These are phyloP conservation scores for Ceratosolen fusciceps DNA, from an alignment of 1,140 invertebrate genomes.

Conservation along the genomic window DNA sequence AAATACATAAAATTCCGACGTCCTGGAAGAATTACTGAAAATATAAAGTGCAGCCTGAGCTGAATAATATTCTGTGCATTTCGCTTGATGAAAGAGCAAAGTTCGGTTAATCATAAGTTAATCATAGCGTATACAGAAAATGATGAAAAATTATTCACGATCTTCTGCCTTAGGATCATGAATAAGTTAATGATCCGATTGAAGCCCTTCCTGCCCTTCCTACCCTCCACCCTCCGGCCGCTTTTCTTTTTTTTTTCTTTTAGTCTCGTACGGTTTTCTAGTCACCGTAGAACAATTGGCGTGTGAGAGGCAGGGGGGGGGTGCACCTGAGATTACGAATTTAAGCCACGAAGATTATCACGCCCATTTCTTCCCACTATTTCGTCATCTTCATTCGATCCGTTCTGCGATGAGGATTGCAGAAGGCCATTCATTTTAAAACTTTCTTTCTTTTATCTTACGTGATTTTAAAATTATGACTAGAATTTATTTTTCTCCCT, in stretches of 20 bases:
- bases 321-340: slow-evolving; percentile 33
- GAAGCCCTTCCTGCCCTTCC: not conserved
- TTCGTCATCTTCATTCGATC: slow-evolving; percentile 29
- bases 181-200: not conserved
- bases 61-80: too few species aligned
- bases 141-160: not conserved
- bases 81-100: too few species aligned
- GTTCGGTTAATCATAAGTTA: too few species aligned
- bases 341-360: slow-evolving; percentile 43
- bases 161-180: slow-evolving; percentile 12
- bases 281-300: slow-evolving; percentile 20
- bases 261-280: too few species aligned
- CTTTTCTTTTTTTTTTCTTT: too few species aligned
- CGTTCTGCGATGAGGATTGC: slow-evolving; percentile 11
- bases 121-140: too few species aligned
- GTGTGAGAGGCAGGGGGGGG: too few species aligned
- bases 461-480: slow-evolving; percentile 43
- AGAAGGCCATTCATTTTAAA: slow-evolving; percentile 36
- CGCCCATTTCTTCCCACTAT: slow-evolving; percentile 1
- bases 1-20: too few species aligned
- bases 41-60: too few species aligned
- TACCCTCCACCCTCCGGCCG: too few species aligned
- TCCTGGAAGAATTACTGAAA: too few species aligned
- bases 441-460: slow-evolving; percentile 17
- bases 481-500: slow-evolving; percentile 17